These are phyloP conservation scores for Thalassophryne amazonica DNA, from an alignment of 2,797 vertebrate species.

Conservation along the genomic window DNA sequence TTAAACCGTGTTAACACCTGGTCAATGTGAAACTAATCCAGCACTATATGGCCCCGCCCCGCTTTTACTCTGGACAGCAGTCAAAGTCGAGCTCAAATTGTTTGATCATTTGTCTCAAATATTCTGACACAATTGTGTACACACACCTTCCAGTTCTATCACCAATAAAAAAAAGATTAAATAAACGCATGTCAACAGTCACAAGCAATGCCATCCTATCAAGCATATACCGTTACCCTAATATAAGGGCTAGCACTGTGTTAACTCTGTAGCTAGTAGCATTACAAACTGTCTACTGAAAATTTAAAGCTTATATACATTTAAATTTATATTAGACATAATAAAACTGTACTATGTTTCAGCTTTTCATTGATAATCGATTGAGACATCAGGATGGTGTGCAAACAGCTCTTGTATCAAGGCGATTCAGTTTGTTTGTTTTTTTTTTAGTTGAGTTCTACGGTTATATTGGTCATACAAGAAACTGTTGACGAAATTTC, in stretches of 20 bases:
- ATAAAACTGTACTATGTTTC: slow-evolving; percentile 69
- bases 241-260: slow-evolving; percentile 78
- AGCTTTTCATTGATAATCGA: slow-evolving; percentile 48
- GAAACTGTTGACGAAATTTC: slow-evolving; percentile 21
- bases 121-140: slow-evolving; percentile 27
- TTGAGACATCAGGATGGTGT: slow-evolving; percentile 47
- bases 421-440: slow-evolving; percentile 46
- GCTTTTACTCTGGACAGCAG: slow-evolving; percentile 39
- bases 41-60: too few species aligned
- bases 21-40: too few species aligned
- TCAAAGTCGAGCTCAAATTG: slow-evolving; percentile 15
- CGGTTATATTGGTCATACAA: slow-evolving; percentile 33
- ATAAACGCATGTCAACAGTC: slow-evolving; percentile 58
- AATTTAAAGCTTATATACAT: slow-evolving; percentile 78
- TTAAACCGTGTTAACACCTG: slow-evolving; percentile 10
- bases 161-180: slow-evolving; percentile 35
- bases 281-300: slow-evolving; percentile 74
- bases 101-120: not conserved
- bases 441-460: slow-evolving; percentile 39
- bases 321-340: slow-evolving; percentile 74
- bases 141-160: slow-evolving; percentile 39
- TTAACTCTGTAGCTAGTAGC: slow-evolving; percentile 74
- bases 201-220: slow-evolving; percentile 74
- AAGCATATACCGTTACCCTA: slow-evolving; percentile 72
- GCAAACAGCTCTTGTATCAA: slow-evolving; percentile 64